These are phyloP conservation scores for Tragelaphus scriptus DNA, from an alignment of 2,113 vertebrate genomes.

Conservation along the genomic window DNA sequence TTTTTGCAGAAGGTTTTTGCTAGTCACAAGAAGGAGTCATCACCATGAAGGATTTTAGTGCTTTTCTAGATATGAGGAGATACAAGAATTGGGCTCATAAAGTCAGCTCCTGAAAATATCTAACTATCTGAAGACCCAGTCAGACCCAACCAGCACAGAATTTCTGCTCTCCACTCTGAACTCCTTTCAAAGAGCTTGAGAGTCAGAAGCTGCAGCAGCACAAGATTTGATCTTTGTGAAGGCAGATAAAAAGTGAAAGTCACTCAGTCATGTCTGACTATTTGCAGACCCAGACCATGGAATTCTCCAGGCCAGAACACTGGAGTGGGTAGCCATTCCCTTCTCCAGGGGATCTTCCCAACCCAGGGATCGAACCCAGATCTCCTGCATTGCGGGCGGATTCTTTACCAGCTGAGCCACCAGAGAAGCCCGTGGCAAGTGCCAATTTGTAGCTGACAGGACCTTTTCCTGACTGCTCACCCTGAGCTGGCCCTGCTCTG, in stretches of 20 bases:
- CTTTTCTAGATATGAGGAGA: neutral
- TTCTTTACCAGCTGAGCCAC: neutral
- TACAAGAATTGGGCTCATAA: neutral
- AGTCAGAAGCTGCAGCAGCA: neutral
- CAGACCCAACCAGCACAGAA: neutral
- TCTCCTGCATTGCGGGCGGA: accelerated
- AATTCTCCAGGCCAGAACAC: neutral
- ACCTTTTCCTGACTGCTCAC: neutral
- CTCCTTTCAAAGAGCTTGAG: neutral
- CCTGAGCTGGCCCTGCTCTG: neutral
- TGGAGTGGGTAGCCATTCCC: neutral
- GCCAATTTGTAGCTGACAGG: neutral
- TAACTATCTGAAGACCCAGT: neutral
- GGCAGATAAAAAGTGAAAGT: neutral
- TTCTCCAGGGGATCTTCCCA: neutral
- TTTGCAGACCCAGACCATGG: neutral
- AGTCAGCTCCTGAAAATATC: neutral
- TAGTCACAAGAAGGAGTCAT: neutral
- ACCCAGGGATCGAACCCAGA: neutral
- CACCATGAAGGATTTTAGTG: neutral
- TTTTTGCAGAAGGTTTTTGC: neutral
- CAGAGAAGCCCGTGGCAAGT: neutral
- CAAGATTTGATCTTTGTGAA: neutral
- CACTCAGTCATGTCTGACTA: neutral
- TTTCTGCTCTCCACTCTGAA: neutral